phyloP scores from a whole-genome alignment of 2,113 vertebrate species.

The Dipodomys stephensi region DNA sequence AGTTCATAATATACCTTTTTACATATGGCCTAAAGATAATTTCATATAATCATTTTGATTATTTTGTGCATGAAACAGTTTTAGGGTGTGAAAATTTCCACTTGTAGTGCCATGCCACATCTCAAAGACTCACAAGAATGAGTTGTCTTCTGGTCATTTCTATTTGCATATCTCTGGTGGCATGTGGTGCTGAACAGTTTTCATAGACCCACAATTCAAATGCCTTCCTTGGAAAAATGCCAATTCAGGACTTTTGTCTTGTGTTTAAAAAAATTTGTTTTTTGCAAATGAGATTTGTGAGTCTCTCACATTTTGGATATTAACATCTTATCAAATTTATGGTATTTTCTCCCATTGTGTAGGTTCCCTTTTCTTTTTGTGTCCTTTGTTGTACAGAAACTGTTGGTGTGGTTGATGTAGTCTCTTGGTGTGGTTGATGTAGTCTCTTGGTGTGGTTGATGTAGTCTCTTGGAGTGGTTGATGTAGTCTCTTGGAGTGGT shows the following conservation, averaged over 20 bases:
- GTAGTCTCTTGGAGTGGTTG: not conserved
- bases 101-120: not conserved
- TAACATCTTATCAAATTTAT: not conserved
- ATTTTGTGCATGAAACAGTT: not conserved
- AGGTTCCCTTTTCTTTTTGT: not conserved
- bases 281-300: not conserved
- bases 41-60: not conserved
- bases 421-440: not conserved
- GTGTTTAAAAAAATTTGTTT: not conserved
- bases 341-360: not conserved
- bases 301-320: not conserved
- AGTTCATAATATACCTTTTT: not conserved
- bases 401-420: too few relatives aligned
- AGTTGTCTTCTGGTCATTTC: too few relatives aligned
- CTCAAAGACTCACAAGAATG: not conserved
- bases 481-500: not conserved
- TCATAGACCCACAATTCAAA: not conserved
- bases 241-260: not conserved
- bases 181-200: accelerated
- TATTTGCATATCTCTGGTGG: not conserved
- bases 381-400: not conserved
- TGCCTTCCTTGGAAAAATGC: not conserved
- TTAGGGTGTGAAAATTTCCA: not conserved
- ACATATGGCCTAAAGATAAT: not conserved
- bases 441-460: not conserved